Base-by-base conservation (phyloP, 1,140 invertebrate genomes). In the Varroa destructor region DNA sequence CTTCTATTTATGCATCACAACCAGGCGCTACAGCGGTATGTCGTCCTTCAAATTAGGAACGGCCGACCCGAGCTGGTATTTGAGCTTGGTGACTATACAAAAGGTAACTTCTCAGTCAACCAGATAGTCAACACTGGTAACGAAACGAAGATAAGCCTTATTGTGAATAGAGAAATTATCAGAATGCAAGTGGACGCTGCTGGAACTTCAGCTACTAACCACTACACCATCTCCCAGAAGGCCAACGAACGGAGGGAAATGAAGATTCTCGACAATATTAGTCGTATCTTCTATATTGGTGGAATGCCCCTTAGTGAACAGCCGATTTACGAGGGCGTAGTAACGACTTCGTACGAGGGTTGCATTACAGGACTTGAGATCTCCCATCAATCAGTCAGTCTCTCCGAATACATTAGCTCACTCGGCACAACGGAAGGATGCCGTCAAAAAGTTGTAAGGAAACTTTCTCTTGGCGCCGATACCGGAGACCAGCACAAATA, bases 41-140 rank as follows among this genome's bases (percentile, higher is more conserved):
- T 67, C 37, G 46, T 67, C 36, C 61, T 67, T 12, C 61, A 67
- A 40, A n/a, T 67, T 46, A 1, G 61, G 36, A 67, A 67, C 37
- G 61, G 61, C 40, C 61, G 61, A 25, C 61, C 61, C 37, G 61
- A 67, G 36, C 14, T 67, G 12, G 40, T 67, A 37, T 67, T 67
- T 46, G 46, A 67, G 12, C 46, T 67, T 46, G 61, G 61, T 8
- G 61, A 67, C 36, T 14, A 43, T 2, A 46, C 61, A 37, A 46
- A 14, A 2, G 61, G 61, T 12, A 67, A 67, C 36, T 67, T 67
- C 61, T 67, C 61, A 37, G 61, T 67, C 61, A 46, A 67, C 46
- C 14, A 67, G 2, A 1, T 46, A 12, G 61, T 40, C 61, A 67
- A 67, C 37, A 67, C 12, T 2, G 61, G 61, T 37, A 67, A 67